Evolutionary conservation across 2,797 vertebrate species (phyloP).

Genomic region (Rhyacichthys aspro): DNA sequence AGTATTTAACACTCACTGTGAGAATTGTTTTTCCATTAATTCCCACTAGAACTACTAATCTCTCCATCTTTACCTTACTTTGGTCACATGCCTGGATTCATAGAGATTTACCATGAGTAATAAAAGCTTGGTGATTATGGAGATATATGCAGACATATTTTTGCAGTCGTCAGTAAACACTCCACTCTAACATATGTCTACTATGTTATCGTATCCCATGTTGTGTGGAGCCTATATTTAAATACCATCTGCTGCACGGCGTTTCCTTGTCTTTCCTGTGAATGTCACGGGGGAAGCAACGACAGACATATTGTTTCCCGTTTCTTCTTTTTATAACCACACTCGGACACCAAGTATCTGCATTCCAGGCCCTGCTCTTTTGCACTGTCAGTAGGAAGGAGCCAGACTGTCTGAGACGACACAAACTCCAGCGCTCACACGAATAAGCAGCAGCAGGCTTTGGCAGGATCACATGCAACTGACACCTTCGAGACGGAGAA

Average conservation of each 20-base stretch:
- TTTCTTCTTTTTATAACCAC: constrained; percentile 65
- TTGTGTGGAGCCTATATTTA: constrained; percentile 19
- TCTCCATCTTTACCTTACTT: constrained; percentile 29
- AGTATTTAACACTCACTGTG: constrained; percentile 8
- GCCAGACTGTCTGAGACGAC: constrained; percentile 58
- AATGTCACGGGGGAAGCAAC: constrained; percentile 39
- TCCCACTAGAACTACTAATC: too few relatives aligned
- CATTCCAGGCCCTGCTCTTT: constrained; percentile 50
- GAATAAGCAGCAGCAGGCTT: background rate
- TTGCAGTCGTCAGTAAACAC: background rate
- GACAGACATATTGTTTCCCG: constrained; percentile 53
- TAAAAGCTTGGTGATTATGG: constrained; percentile 9
- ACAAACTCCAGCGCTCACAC: constrained; percentile 26
- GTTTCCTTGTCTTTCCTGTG: constrained; percentile 53
- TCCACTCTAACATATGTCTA: background rate
- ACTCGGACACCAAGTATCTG: constrained; percentile 38
- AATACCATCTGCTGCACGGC: constrained; percentile 16
- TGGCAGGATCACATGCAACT: constrained; percentile 39
- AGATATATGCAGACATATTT: background rate
- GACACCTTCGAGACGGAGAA: constrained; percentile 35
- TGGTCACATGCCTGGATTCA: constrained; percentile 28
- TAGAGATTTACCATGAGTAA: constrained; percentile 7
- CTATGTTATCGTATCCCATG: background rate
- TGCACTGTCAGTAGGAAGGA: constrained; percentile 69
- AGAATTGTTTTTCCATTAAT: too few relatives aligned